Percentiles rank a stretch among this genome's conserved stretches.
These are phyloP conservation scores for Magallana nippona DNA, from an alignment of 2,888 invertebrate species.

Conservation along the genomic window DNA sequence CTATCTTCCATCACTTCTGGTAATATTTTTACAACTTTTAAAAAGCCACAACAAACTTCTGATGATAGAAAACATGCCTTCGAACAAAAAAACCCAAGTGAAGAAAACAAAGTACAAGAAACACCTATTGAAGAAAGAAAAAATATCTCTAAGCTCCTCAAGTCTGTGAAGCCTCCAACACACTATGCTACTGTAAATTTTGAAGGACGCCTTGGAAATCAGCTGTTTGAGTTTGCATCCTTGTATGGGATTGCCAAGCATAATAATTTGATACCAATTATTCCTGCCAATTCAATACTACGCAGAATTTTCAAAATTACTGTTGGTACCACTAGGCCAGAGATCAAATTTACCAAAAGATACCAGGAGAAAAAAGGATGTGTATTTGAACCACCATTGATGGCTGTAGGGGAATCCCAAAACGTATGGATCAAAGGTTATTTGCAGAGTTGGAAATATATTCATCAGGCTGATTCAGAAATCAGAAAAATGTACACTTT, in stretches of 20 bases:
- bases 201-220: constrained; percentile 47
- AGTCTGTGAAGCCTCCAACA: neutral
- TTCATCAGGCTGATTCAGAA: constrained; percentile 38
- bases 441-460: constrained; percentile 58
- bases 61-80: neutral
- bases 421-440: constrained; percentile 49
- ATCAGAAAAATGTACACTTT: constrained; percentile 48
- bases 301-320: constrained; percentile 44
- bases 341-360: neutral
- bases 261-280: constrained; percentile 43
- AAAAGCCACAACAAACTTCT: neutral
- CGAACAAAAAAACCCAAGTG: neutral
- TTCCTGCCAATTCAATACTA: constrained; percentile 13
- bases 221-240: constrained; percentile 50
- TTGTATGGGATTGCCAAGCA: constrained; percentile 47
- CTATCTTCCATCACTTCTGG: neutral
- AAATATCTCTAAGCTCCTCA: neutral
- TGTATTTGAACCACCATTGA: constrained; percentile 40
- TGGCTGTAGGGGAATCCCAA: constrained; percentile 25
- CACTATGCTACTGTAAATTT: constrained; percentile 44
- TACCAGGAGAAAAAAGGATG: constrained; percentile 45
- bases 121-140: neutral
- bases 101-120: too few species aligned
- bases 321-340: neutral
- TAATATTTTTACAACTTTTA: neutral